Conservation (phyloP, 2,888 invertebrate genomes). For the Vanessa cardui region DNA sequence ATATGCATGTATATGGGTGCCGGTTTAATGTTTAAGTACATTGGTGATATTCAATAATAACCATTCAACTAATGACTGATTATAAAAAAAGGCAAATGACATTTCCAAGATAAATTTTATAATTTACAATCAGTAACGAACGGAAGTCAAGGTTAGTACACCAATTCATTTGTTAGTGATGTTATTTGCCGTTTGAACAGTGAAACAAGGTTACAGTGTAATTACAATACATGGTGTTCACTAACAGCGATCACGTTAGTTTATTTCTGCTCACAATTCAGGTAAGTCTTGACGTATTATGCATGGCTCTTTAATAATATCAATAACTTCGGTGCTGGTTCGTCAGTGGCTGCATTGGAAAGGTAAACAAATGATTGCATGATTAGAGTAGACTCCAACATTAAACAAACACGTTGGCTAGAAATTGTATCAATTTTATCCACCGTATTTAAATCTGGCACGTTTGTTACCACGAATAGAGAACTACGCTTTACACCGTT, state of each 20-base stretch:
- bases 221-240: conserved; percentile 63
- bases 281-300: conserved; percentile 69
- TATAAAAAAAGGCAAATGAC: neutral
- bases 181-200: conserved; percentile 50
- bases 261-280: conserved; percentile 57
- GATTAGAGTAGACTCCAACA: conserved; percentile 73
- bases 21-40: neutral
- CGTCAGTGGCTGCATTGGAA: conserved; percentile 54
- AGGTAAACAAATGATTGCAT: conserved; percentile 67
- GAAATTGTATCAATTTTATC: conserved; percentile 24
- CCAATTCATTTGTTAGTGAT: conserved; percentile 42
- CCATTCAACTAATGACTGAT: neutral
- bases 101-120: neutral
- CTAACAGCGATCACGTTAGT: conserved; percentile 64
- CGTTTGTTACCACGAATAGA: conserved; percentile 60
- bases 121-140: conserved; percentile 33
- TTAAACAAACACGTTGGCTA: conserved; percentile 66
- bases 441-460: conserved; percentile 51
- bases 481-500: conserved; percentile 62
- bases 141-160: conserved; percentile 58
- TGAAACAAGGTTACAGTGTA: conserved; percentile 65
- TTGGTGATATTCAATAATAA: neutral
- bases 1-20: neutral
- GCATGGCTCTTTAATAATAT: conserved; percentile 57
- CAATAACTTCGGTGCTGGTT: conserved; percentile 69